phyloP scores from a whole-genome alignment of 1,140 invertebrate genomes.

The Cyphomyrmex costatus region DNA sequence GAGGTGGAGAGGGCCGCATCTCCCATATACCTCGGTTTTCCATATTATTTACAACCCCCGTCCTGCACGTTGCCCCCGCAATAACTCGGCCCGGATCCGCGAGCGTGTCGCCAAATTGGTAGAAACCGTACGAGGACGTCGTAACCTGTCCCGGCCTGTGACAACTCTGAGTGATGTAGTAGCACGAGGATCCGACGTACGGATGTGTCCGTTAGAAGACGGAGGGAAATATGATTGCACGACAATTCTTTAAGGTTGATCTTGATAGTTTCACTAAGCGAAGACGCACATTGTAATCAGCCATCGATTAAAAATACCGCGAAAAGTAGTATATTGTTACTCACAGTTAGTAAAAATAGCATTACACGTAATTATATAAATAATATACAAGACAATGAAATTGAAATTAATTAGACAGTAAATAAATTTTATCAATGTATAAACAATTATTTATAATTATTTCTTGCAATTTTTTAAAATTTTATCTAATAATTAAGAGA shows the following conservation, averaged over 20 bases:
- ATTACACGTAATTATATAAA: not conserved
- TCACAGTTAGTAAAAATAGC: not conserved
- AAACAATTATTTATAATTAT: not conserved
- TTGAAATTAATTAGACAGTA: not conserved
- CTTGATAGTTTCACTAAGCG: not conserved
- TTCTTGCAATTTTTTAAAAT: too few species aligned
- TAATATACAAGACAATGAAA: not conserved
- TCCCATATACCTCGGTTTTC: slow-evolving; percentile 65
- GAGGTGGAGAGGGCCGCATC: not conserved
- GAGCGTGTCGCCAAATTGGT: slow-evolving; percentile 76
- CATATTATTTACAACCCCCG: slow-evolving; percentile 81
- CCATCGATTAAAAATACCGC: not conserved
- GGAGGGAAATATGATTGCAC: slow-evolving; percentile 45
- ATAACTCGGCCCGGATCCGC: slow-evolving; percentile 66
- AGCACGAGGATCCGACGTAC: slow-evolving; percentile 52
- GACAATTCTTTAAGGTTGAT: slow-evolving; percentile 25
- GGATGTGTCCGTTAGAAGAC: slow-evolving; percentile 21
- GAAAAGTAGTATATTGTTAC: not conserved
- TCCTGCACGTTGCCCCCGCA: slow-evolving; percentile 66
- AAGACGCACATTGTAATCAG: not conserved
- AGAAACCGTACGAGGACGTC: slow-evolving; percentile 66
- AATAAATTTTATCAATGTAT: not conserved
- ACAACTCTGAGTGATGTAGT: slow-evolving; percentile 72
- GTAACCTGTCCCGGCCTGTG: slow-evolving; percentile 62
- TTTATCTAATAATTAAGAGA: too few species aligned